These are phyloP conservation scores for Cephus sareptanus DNA, from an alignment of 2,888 invertebrate genomes.

Conservation along the genomic window DNA sequence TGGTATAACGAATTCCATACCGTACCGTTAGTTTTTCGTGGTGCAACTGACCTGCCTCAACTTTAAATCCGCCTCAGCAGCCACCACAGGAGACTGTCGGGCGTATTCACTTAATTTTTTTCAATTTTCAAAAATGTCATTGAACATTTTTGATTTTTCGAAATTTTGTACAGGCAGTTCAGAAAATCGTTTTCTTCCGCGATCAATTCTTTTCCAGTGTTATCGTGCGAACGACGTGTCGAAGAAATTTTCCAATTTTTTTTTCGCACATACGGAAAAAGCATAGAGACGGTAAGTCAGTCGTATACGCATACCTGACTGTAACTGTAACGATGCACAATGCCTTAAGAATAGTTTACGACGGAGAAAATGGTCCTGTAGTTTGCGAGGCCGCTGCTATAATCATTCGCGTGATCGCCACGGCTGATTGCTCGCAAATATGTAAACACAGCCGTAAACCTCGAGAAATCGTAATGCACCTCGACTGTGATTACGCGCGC, in stretches of 20 bases:
- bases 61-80: slow-evolving; percentile 31
- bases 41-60: slow-evolving; percentile 54
- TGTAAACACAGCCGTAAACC: slow-evolving; percentile 15
- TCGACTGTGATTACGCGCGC: slow-evolving; percentile 8
- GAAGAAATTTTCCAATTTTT: neutral
- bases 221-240: neutral
- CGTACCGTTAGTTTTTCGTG: slow-evolving; percentile 47
- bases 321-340: slow-evolving; percentile 29
- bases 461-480: slow-evolving; percentile 2
- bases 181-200: neutral
- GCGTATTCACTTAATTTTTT: neutral
- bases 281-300: neutral
- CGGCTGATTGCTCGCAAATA: slow-evolving; percentile 31
- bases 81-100: neutral
- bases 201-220: neutral
- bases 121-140: neutral
- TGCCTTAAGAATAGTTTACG: slow-evolving; percentile 32
- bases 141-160: no score
- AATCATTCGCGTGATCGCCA: slow-evolving; percentile 26
- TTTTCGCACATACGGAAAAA: neutral
- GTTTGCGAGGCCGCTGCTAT: slow-evolving; percentile 8
- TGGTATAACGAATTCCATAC: slow-evolving; percentile 41
- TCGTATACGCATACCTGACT: slow-evolving; percentile 19
- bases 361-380: slow-evolving; percentile 24
- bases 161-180: neutral